Base-by-base conservation (phyloP, 2,797 vertebrate genomes). In the Triplophysa yarkandensis region DNA sequence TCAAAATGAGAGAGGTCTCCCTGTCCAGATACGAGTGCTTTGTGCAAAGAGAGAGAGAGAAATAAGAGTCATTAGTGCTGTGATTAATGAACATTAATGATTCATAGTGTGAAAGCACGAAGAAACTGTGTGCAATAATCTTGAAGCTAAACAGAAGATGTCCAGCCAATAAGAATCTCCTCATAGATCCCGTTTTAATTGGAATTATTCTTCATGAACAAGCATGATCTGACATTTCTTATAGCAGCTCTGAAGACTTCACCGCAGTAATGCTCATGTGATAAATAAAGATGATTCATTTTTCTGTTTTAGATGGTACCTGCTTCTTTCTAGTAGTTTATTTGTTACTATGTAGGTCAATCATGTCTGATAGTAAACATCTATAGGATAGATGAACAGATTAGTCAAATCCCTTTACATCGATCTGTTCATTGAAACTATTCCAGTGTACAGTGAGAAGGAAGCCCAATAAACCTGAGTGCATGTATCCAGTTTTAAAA, bases 11-110 rank as follows among this genome's bases (percentile, higher is more conserved):
- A 93, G 97, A 99, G 84, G 97, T 99, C 94, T 98, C 96, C 92
- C 94, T 98, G 96, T 99, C 97, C 96, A 99, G 93, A 95, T 98
- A 98, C 90, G 95, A 96, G 92, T 97, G 97, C 96, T 98, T 94
- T 71, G 94, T 87, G 87, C 89, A 93, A 57, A 71, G 43, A 78
- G 36, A 75, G 36, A 73, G 34, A 73, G 32, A 86, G 41, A 78
- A 78, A 83, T 52, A 74, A 77, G 41, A 43, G 78, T 91, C 89
- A 93, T 88, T 87, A 84, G 84, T 89, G 83, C 63, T 58, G 68
- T 82, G 36, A 68, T 70, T 74, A 62, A 57, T 76, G 63, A 64
- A 77, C 52, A 74, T 34, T 11, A 44, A 57, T 39, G 27, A 62
- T 57, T 65, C 58, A 36, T 50, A 50, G 66, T 79, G 79, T 84